A percentile compares a stretch with the other conserved stretches of the same genome.
phyloP scores from a whole-genome alignment of 2,797 vertebrate genomes.

The Sebastes oblongus region DNA sequence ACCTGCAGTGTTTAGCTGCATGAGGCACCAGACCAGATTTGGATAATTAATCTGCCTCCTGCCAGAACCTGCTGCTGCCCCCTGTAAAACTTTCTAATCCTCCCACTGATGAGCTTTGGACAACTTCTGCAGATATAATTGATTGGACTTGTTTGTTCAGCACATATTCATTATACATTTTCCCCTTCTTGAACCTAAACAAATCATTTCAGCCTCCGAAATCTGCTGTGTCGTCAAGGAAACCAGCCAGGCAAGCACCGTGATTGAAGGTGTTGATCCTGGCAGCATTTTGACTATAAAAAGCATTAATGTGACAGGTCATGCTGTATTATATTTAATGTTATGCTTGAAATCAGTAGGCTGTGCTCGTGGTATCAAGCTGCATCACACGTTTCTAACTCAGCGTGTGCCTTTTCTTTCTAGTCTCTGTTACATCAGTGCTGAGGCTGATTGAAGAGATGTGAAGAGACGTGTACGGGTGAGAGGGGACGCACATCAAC shows the following conservation, averaged over 20 bases:
- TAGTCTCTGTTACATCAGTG: neutral
- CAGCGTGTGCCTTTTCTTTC: neutral
- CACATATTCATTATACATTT: neutral
- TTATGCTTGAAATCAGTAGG: neutral
- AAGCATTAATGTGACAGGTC: constrained; percentile 15
- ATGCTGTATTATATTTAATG: constrained; percentile 1
- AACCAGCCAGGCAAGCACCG: constrained; percentile 13
- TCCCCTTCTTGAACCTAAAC: neutral
- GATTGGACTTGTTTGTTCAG: constrained; percentile 3
- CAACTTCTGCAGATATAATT: constrained; percentile 6
- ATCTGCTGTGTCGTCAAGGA: constrained; percentile 38
- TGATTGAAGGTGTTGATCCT: constrained; percentile 30
- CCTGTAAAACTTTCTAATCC: constrained; percentile 1
- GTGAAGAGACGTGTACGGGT: constrained; percentile 24
- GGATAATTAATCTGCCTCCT: constrained; percentile 20
- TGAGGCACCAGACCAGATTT: constrained; percentile 17
- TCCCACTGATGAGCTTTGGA: neutral
- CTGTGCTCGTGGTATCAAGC: neutral
- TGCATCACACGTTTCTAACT: neutral
- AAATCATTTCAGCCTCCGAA: constrained; percentile 9
- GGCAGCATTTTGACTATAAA: constrained; percentile 17
- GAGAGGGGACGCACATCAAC: constrained; percentile 3
- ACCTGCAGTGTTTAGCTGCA: constrained; percentile 17
- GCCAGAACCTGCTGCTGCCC: constrained; percentile 7
- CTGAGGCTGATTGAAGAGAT: constrained; percentile 9